Evolutionary conservation across 2,113 vertebrate genomes (phyloP), one percentile per base, ranked within the genome.

Genomic region (Anolis carolinensis): DNA sequence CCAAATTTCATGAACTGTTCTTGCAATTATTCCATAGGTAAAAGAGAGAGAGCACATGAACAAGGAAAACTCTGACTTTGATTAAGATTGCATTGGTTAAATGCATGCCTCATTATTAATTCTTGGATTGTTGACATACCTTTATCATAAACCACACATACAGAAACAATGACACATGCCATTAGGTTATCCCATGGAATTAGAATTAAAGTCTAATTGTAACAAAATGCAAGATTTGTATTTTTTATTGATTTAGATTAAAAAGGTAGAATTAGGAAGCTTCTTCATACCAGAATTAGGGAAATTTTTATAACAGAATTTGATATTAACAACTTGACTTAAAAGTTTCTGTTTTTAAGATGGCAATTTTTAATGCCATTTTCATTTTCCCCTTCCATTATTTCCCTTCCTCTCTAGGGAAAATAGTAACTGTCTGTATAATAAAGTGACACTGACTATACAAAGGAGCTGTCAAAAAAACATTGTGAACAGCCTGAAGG

Each of bases 401-500:
- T 39, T 62, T 77, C 27, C 16, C 34, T 32, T 36, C 30, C 30
- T 67, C 74, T 82, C 7, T 76, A 72, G 78, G 32, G 72, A 80
- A 74, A 44, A 44, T 5, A 83, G 74, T 10, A 80, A 27, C 48
- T 59, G 20, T 48, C 44, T 59, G 79, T 32, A 75, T 76, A 84
- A 82, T 76, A 39, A 82, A 78, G 74, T 83, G 63, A 50, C 20
- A 71, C 13, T n/a, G 48, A 55, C 72, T 82, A n/a, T 82, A 65
- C 36, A 77, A 23, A 16, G 78, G 39, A n/a, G 27, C 65, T 87
- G 80, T 82, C 80, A 87, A 25, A 78, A 34, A 39, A 71, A 78
- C 25, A 30, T 9, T 44, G 62, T 77, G 83, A 83, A 78, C 21
- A 78, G 52, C 74, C 86, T 36, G n/a, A 4, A 76, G 34, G 11